Percentiles rank a stretch among this genome's conserved stretches.
These are phyloP conservation scores for Temnothorax ravouxi DNA, from an alignment of 2,888 invertebrate genomes.

Conservation along the genomic window DNA sequence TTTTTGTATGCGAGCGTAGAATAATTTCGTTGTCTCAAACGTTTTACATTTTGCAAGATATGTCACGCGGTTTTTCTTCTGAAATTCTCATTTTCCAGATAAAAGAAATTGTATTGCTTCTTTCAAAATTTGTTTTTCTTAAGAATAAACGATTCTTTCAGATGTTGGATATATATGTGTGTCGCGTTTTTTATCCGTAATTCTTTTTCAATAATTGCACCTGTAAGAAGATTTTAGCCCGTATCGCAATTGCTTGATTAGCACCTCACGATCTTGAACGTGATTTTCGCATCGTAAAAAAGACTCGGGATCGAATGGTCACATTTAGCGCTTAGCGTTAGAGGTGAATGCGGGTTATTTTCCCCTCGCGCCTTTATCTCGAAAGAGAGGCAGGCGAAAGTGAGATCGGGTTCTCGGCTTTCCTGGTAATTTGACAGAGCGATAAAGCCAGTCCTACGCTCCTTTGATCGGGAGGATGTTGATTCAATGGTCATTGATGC, in stretches of 20 bases:
- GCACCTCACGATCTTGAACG: background rate
- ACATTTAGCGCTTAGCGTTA: constrained; percentile 5
- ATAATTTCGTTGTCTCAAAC: constrained; percentile 5
- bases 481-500: constrained; percentile 42
- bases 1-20: background rate
- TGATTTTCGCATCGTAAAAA: constrained; percentile 1
- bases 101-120: background rate
- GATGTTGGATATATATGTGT: background rate
- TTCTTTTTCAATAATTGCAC: background rate
- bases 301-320: background rate
- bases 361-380: background rate
- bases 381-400: constrained; percentile 11
- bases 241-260: constrained; percentile 12
- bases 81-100: constrained; percentile 15
- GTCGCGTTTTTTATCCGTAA: background rate
- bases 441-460: constrained; percentile 23
- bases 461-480: constrained; percentile 39
- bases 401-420: constrained; percentile 19
- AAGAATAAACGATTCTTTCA: background rate
- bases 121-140: background rate
- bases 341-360: constrained; percentile 8
- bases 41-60: background rate
- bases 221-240: background rate
- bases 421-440: constrained; percentile 30
- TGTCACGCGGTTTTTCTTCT: background rate